A percentile compares a stretch with the other conserved stretches of the same genome.
Evolutionary conservation across 2,888 invertebrate genomes (phyloP).

Genomic region (Metallyticus violacea): DNA sequence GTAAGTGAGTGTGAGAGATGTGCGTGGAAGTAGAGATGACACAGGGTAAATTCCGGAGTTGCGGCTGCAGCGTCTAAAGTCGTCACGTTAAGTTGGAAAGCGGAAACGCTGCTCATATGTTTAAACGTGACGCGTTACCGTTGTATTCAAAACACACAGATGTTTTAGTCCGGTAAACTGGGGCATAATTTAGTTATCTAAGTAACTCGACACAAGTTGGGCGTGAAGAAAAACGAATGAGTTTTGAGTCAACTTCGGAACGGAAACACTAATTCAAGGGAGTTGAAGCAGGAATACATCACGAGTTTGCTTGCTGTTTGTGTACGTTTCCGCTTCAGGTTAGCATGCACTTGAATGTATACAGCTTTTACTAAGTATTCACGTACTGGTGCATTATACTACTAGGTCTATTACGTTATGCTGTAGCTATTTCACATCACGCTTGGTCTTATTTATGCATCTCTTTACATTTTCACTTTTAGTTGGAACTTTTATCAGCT

Average conservation of each 20-base stretch:
- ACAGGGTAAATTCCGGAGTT: background rate
- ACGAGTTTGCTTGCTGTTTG: background rate
- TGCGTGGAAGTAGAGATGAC: no score
- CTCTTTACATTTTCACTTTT: no score
- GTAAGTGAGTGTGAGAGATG: background rate
- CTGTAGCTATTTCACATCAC: no score
- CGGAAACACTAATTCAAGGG: background rate
- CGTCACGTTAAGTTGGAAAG: background rate
- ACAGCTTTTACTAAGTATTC: no score
- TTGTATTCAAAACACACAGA: background rate
- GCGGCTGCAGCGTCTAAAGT: background rate
- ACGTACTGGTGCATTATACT: no score
- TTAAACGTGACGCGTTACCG: background rate
- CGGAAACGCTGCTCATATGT: background rate
- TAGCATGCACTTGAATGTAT: no score
- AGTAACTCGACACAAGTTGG: background rate
- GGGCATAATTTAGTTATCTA: background rate
- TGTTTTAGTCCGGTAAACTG: background rate
- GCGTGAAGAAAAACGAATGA: background rate
- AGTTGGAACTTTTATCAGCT: no score
- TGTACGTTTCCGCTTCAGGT: no score
- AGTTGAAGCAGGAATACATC: background rate
- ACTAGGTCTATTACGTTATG: no score
- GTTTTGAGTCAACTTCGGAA: background rate
- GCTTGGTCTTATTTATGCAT: no score